Base-by-base conservation (phyloP, 2,113 vertebrate genomes). In the Cebus imitator region DNA sequence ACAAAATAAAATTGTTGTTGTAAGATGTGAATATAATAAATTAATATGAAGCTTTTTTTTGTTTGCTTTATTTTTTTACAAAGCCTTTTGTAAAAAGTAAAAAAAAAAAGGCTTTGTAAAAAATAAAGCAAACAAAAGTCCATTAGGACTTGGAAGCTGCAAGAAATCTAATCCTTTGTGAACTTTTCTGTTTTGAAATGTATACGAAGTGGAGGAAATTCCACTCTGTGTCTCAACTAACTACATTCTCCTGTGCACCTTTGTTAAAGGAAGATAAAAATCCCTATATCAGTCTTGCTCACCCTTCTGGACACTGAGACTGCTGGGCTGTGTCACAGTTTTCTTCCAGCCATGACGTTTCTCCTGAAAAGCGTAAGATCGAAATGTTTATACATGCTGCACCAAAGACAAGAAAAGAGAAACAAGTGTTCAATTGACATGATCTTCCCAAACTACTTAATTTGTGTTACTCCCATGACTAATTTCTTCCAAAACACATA, bases 301-400 rank as follows among this genome's bases (percentile, higher is more conserved):
- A 99, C 99, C 99, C 99, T 25, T 86, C 40, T 88, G 99, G 99
- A 98, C 99, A 99, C 81, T 99, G 98, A 66, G 97, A 66, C 90
- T 97, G 90, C 50, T 97, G 96, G 64, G 97, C 68, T 58, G 98
- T 91, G 17, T 87, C 55, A 91, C 99, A 99, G 4, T 80, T 52
- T 21, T 97, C 98, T 37, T 98, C 90, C 55, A 98, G 95, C 99
- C 99, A 99, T 6, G 97, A 1, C 0, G 61, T 97, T 96, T 98
- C 98, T 95, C 97, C 99, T 99, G 97, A n/a, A 97, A 97, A 98
- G 16, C 20, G 92, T 9, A 96, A 88, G 76, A 96, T 48, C 0
- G 79, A 78, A 97, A 70, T n/a, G 68, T 43, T 87, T 78, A 97
- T 61, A 92, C 43, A 32, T 87, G 1, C 1, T 76, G 3, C 61